Evolutionary conservation across 2,888 invertebrate species (phyloP).

Genomic region (Drosophila kuntzei): DNA sequence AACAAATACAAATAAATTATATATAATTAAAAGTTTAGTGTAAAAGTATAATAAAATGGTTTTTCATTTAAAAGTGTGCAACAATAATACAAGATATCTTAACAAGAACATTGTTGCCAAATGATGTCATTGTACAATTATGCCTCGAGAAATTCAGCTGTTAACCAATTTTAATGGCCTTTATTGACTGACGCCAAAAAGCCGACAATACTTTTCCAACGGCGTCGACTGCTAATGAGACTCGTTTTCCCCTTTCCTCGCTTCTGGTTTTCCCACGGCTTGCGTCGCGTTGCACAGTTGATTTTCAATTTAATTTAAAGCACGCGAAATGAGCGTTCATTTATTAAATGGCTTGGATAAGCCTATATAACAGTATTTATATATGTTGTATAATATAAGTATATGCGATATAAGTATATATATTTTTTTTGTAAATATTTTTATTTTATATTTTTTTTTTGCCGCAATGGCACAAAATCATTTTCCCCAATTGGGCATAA

Average conservation of each 20-base stretch:
- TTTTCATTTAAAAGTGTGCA: not conserved
- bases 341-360: constrained; percentile 48
- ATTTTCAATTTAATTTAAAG: constrained; percentile 75
- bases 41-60: not conserved
- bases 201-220: constrained; percentile 52
- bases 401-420: constrained; percentile 10
- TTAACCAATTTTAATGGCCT: constrained; percentile 46
- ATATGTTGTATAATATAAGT: constrained; percentile 6
- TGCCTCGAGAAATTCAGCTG: constrained; percentile 40
- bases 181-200: constrained; percentile 60
- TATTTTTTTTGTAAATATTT: constrained; percentile 21
- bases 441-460: constrained; percentile 53
- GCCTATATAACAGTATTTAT: constrained; percentile 29
- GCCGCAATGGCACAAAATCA: constrained; percentile 78
- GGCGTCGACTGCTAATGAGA: constrained; percentile 66
- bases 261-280: not conserved
- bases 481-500: constrained; percentile 80
- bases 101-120: constrained; percentile 1
- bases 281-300: constrained; percentile 32
- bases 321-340: constrained; percentile 37
- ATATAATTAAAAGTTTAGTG: not conserved
- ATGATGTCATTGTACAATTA: constrained; percentile 29
- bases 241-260: constrained; percentile 7
- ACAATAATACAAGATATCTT: not conserved
- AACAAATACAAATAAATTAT: too few species aligned